Percentiles rank a stretch among this genome's conserved stretches.
These are phyloP conservation scores for Platygyra sinensis DNA, from an alignment of 64 coral and sea anemone species.

Conservation along the genomic window DNA sequence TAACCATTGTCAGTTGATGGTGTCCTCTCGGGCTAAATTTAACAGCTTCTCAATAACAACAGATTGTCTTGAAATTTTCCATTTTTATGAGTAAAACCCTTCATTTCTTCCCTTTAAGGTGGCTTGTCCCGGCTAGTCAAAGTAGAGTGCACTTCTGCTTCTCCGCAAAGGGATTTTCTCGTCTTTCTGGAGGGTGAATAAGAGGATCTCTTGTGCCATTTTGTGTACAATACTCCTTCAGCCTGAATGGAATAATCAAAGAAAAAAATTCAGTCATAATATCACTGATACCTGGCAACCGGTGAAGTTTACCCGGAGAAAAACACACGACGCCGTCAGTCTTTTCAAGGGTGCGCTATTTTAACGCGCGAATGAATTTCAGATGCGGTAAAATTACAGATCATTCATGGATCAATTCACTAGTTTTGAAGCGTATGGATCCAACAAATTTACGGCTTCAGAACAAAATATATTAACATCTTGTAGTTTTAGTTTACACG, in stretches of 20 bases:
- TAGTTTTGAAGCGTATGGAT: too few relatives aligned
- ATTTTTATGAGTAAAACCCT: not conserved
- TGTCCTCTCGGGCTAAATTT: not conserved
- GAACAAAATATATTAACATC: too few relatives aligned
- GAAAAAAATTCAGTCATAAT: not conserved
- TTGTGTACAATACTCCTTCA: slow-evolving; percentile 76
- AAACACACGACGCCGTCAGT: not conserved
- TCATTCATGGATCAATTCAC: too few relatives aligned
- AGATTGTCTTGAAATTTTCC: slow-evolving; percentile 9
- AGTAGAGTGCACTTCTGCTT: slow-evolving; percentile 78
- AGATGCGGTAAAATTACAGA: not conserved
- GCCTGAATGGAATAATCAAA: slow-evolving; percentile 43
- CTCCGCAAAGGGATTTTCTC: slow-evolving; percentile 84
- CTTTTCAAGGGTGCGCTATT: not conserved
- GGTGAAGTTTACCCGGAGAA: not conserved
- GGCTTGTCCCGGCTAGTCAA: not conserved
- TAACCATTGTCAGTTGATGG: not conserved
- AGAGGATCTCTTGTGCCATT: slow-evolving; percentile 72
- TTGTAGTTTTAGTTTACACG: too few relatives aligned
- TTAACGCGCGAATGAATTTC: not conserved
- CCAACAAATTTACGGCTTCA: too few relatives aligned
- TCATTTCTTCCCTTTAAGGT: not conserved
- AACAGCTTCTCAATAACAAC: slow-evolving; percentile 1
- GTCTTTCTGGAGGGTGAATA: slow-evolving; percentile 74
- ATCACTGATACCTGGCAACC: not conserved